phyloP scores from a whole-genome alignment of 2,888 invertebrate species.

The Cephalotes varians region DNA sequence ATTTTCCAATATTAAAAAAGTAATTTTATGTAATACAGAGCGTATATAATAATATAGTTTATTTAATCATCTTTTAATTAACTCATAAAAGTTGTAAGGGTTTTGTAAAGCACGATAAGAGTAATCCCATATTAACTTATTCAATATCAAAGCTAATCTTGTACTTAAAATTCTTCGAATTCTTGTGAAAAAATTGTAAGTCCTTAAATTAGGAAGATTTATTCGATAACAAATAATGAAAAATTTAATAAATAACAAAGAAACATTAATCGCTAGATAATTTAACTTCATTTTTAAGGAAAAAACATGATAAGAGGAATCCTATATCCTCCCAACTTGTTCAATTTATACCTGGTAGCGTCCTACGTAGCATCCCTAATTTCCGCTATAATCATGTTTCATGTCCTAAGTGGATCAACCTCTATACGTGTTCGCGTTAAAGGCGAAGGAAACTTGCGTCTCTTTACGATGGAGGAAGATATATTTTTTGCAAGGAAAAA shows the following conservation, averaged over 20 bases:
- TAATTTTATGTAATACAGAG: background rate
- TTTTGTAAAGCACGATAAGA: background rate
- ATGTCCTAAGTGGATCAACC: conserved; percentile 31
- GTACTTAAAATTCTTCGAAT: background rate
- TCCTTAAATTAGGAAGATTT: background rate
- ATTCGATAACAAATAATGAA: background rate
- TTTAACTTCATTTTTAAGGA: background rate
- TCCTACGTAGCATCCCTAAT: conserved; percentile 28
- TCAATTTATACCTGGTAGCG: conserved; percentile 22
- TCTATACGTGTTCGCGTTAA: conserved; percentile 10
- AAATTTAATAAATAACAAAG: background rate
- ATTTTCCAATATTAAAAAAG: background rate
- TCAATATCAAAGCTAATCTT: background rate
- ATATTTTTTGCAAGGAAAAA: conserved; percentile 63
- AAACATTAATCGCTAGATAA: background rate
- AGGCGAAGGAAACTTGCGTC: conserved; percentile 20
- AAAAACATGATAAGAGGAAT: conserved; percentile 1
- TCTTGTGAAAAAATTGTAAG: background rate
- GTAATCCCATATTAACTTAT: background rate
- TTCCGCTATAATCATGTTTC: conserved; percentile 37
- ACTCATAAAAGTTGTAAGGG: background rate
- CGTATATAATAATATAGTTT: background rate
- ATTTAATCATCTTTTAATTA: conserved; percentile 11
- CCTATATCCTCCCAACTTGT: conserved; percentile 25
- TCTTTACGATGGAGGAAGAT: conserved; percentile 65